phyloP scores from a whole-genome alignment of 2,113 vertebrate genomes.

The Nestor notabilis region DNA sequence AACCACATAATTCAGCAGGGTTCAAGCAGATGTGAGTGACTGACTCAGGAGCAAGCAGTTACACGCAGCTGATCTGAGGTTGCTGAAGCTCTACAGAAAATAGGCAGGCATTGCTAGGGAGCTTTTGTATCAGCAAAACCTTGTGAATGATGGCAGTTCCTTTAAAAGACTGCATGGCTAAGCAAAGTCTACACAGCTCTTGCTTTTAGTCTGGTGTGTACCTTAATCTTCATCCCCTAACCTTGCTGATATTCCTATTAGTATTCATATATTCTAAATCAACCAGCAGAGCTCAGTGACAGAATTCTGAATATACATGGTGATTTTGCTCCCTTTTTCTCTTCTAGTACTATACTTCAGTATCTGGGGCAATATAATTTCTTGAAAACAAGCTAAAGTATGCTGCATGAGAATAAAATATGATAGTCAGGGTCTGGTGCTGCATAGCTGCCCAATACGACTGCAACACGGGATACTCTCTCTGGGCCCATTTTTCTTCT shows the following conservation, averaged over 20 bases:
- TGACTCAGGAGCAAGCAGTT: not conserved
- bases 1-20: not conserved
- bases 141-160: not conserved
- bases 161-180: not conserved
- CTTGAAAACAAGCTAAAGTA: not conserved
- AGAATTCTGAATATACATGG: not conserved
- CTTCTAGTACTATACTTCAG: not conserved
- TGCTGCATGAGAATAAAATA: not conserved
- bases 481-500: not conserved
- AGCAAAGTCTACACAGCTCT: not conserved
- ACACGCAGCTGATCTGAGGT: not conserved
- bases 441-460: not conserved
- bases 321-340: not conserved
- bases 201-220: rapidly evolving
- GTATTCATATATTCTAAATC: not conserved
- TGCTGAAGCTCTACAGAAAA: not conserved
- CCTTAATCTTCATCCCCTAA: not conserved
- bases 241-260: not conserved
- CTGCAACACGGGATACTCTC: not conserved
- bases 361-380: not conserved
- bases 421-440: too few species aligned
- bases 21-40: not conserved
- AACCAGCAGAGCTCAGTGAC: not conserved
- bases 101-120: not conserved
- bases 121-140: not conserved